phyloP scores from a whole-genome alignment of 2,797 vertebrate genomes.

The Erpetoichthys calabaricus region DNA sequence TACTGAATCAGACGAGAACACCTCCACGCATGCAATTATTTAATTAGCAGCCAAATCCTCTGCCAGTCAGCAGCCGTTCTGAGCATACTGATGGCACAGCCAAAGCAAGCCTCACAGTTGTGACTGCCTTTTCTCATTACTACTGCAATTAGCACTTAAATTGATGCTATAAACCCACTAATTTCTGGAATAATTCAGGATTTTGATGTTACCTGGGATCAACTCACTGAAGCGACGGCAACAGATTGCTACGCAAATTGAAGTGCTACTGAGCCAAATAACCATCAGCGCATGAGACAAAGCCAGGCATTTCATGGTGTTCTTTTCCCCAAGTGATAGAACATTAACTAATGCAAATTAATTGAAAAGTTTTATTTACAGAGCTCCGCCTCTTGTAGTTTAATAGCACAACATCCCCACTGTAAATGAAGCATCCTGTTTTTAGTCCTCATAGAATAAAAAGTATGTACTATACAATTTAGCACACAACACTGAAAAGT shows the following conservation, averaged over 20 bases:
- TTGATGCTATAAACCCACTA: slow-evolving; percentile 87
- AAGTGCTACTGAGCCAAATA: slow-evolving; percentile 73
- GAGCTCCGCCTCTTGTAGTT: background rate
- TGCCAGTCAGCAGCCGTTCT: slow-evolving; percentile 58
- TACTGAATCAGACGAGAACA: slow-evolving; percentile 81
- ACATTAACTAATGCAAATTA: slow-evolving; percentile 72
- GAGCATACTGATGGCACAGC: slow-evolving; percentile 78
- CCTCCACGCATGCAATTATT: slow-evolving; percentile 97
- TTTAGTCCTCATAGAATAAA: too few relatives aligned
- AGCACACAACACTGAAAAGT: too few relatives aligned
- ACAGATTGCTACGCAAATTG: slow-evolving; percentile 71
- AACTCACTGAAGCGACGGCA: slow-evolving; percentile 59
- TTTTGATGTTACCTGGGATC: slow-evolving; percentile 75
- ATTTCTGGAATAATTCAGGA: slow-evolving; percentile 83
- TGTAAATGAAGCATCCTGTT: too few relatives aligned
- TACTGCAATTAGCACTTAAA: slow-evolving; percentile 95
- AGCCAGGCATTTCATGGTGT: slow-evolving; percentile 56
- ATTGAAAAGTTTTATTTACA: slow-evolving; percentile 57
- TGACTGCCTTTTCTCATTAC: slow-evolving; percentile 90
- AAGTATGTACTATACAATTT: too few relatives aligned
- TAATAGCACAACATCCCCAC: too few relatives aligned
- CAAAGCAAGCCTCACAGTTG: slow-evolving; percentile 67
- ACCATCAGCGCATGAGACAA: slow-evolving; percentile 67
- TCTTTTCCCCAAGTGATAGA: slow-evolving; percentile 58
- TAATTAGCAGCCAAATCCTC: slow-evolving; percentile 86